These are phyloP conservation scores for Capromys pilorides DNA, from an alignment of 2,797 vertebrate species.

Conservation along the genomic window DNA sequence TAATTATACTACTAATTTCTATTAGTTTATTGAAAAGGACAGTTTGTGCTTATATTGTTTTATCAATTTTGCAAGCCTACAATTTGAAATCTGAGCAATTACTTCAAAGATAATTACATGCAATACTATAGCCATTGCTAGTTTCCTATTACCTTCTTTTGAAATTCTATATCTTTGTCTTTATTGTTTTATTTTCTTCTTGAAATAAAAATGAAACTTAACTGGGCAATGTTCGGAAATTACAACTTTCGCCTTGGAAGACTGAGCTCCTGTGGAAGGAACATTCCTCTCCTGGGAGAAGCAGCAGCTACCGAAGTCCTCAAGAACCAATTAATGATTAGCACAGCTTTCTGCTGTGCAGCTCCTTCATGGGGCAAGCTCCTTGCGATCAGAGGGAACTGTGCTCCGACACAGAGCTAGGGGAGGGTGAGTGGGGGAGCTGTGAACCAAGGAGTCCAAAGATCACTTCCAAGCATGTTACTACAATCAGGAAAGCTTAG, in stretches of 20 bases:
- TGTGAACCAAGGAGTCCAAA: neutral
- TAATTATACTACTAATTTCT: too few relatives aligned
- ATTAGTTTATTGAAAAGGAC: too few relatives aligned
- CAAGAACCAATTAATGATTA: neutral
- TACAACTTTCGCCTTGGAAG: constrained; percentile 34
- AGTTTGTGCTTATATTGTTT: too few relatives aligned
- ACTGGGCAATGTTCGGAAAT: constrained; percentile 16
- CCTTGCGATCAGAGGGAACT: neutral
- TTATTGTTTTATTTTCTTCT: too few relatives aligned
- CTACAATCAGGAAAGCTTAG: neutral
- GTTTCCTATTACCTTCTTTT: too few relatives aligned
- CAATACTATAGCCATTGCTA: too few relatives aligned
- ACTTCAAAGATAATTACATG: too few relatives aligned
- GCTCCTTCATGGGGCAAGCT: neutral
- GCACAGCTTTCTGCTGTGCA: neutral
- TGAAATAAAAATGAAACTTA: constrained; percentile 45
- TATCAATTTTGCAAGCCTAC: too few relatives aligned
- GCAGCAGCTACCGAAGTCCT: neutral
- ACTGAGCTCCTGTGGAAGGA: neutral
- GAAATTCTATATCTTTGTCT: too few relatives aligned
- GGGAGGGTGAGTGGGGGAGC: neutral
- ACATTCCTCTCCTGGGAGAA: constrained; percentile 20
- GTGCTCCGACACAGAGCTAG: neutral
- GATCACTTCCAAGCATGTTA: neutral
- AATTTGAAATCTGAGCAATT: too few relatives aligned